Evolutionary conservation across 2,888 invertebrate species (phyloP), one percentile per base, ranked within the genome.

Genomic region (Heliconius charithonia): DNA sequence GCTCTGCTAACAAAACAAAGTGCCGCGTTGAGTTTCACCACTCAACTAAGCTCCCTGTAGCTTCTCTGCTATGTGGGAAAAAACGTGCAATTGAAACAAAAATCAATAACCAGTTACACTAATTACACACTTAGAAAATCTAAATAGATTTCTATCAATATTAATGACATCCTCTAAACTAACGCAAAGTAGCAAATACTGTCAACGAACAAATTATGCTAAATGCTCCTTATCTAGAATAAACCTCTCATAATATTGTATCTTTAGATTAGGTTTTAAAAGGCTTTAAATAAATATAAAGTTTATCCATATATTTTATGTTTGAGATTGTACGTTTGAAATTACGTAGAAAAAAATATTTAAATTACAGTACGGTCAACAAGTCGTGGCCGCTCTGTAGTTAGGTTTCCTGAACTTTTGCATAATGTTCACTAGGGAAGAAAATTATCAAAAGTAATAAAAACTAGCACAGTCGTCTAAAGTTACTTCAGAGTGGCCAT

Each of bases 121-220:
- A 72, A 72, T 72, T 72, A 32, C 9, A 72, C 56, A 56, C n/a
- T 72, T n/a, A 72, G 32, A 32, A 51, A 29, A 29, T 41, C 67
- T 25, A n/a, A 29, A 1, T 71, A 56, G 29, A 71, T 71, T 71
- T 29, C 56, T 22, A 71, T 71, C 27, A 51, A 71, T 71, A 56
- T 71, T 29, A 71, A 71, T 19, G 27, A 72, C 32, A 72, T 72
- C 56, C 56, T 56, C 6, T 72, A 56, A 70, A 56, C 12, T 16
- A 71, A 45, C 51, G 70, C n/a, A 41, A 67, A 67, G 37, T 56
- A 56, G 32, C 56, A 22, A 72, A 56, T 41, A 56, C 22, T 71
- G 56, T 56, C n/a, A 6, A n/a, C 56, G 71, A 29, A 56, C 71
- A 56, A 72, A 72, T 72, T 72, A 56, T 72, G 71, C 41, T 72